Base-by-base conservation (phyloP, 2,888 invertebrate species). In the Auanema sp. region DNA sequence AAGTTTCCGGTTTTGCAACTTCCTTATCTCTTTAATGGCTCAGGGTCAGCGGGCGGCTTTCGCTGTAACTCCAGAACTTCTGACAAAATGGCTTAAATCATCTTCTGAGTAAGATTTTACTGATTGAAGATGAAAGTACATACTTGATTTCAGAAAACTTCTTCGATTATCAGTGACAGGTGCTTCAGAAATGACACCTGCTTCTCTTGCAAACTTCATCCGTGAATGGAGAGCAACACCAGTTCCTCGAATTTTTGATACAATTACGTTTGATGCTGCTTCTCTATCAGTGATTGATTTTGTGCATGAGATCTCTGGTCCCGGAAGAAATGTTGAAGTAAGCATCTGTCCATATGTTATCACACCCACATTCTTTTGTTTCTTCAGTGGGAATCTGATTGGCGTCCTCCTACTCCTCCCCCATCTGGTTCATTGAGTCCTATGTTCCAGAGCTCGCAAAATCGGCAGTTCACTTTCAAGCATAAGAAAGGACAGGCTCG, bases 31-130 rank as follows among this genome's bases (percentile, higher is more conserved):
- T 47, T 47, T 16, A 47, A 21, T 18, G 21, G 47, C 21, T 52
- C 52, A 52, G 52, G 18, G 23, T 23, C 52, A 52, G 25, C 52
- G 52, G n/a, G 21, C 52, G 52, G 52, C 52, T n/a, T 52, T 52
- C 52, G 2, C 23, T 52, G 52, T 52, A 23, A 52, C 52, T 23
- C n/a, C 52, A 25, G 25, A 52, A n/a, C 23, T 52, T 18, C 8
- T 52, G 52, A 21, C 23, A 25, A 52, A 52, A 21, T 52, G 52
- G 52, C 52, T 52, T n/a, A 52, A 33, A 47, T 21, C 16, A 47
- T 47, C 16, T 47, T 47, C 21, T 47, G 47, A 21, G 21, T 47
- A 12, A n/a, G 24, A 21, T 5, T 8, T 18, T 5, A 52, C 8
- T 52, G 16, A 8, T 5, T 23, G 21, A 8, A 52, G 18, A n/a